Evolutionary conservation across 2,113 vertebrate genomes (phyloP).

Genomic region (Varanus salvator): DNA sequence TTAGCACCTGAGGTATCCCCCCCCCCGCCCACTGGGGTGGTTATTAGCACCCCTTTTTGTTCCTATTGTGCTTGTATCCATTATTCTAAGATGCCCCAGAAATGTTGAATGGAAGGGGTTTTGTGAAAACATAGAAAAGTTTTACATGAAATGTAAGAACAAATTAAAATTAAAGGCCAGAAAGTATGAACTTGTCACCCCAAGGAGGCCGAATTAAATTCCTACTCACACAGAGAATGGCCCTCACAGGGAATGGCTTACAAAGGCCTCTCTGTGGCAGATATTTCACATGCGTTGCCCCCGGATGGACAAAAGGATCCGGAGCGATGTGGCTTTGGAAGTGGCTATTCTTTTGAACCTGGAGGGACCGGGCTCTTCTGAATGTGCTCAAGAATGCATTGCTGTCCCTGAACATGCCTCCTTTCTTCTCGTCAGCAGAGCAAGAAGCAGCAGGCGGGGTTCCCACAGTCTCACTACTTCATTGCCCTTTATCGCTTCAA

Average conservation of each 20-base stretch:
- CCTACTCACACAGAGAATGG: not conserved
- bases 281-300: not conserved
- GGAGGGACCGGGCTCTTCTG: too few relatives aligned
- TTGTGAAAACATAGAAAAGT: not conserved
- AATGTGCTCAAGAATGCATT: not conserved
- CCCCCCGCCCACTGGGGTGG: not conserved
- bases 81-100: not conserved
- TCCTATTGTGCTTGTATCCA: not conserved
- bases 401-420: not conserved
- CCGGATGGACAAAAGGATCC: not conserved
- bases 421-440: slow-evolving; percentile 71
- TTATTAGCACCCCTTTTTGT: not conserved
- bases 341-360: not conserved
- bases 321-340: not conserved
- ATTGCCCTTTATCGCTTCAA: slow-evolving; percentile 93
- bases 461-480: slow-evolving; percentile 92
- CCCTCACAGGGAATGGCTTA: not conserved
- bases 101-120: not conserved
- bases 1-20: not conserved
- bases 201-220: not conserved
- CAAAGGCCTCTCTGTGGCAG: not conserved
- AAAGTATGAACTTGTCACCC: not conserved
- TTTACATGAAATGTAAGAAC: not conserved
- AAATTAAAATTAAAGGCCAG: not conserved
- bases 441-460: slow-evolving; percentile 86